These are phyloP conservation scores for Mesitornis unicolor DNA, from an alignment of 2,113 vertebrate genomes.

Conservation along the genomic window DNA sequence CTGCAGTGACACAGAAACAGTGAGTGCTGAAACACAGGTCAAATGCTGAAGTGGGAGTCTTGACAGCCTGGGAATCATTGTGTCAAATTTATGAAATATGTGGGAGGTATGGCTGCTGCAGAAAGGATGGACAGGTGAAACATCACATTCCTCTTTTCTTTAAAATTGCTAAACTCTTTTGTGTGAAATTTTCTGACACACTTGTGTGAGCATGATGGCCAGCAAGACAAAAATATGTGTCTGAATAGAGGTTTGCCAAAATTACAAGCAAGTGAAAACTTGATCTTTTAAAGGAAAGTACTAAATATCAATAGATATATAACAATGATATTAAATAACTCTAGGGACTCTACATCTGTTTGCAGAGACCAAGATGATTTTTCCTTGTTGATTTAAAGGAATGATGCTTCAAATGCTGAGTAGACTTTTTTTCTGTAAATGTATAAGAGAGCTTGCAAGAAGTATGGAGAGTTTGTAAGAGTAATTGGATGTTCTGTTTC, in stretches of 20 bases:
- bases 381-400: neutral
- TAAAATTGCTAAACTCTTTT: neutral
- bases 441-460: neutral
- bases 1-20: neutral
- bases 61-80: neutral
- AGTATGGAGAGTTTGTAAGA: neutral
- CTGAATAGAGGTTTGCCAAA: neutral
- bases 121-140: neutral
- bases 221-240: neutral
- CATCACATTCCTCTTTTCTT: neutral
- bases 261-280: neutral
- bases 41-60: neutral
- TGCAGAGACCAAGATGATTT: neutral
- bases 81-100: neutral
- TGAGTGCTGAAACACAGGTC: neutral
- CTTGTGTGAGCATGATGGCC: neutral
- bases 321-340: neutral
- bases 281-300: neutral
- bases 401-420: neutral
- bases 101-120: neutral
- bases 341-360: neutral
- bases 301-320: neutral
- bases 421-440: neutral
- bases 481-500: neutral
- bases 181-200: neutral